A percentile compares a stretch with the other conserved stretches of the same genome.
phyloP scores from a whole-genome alignment of 2,113 vertebrate genomes.

The Chaetops frenatus region DNA sequence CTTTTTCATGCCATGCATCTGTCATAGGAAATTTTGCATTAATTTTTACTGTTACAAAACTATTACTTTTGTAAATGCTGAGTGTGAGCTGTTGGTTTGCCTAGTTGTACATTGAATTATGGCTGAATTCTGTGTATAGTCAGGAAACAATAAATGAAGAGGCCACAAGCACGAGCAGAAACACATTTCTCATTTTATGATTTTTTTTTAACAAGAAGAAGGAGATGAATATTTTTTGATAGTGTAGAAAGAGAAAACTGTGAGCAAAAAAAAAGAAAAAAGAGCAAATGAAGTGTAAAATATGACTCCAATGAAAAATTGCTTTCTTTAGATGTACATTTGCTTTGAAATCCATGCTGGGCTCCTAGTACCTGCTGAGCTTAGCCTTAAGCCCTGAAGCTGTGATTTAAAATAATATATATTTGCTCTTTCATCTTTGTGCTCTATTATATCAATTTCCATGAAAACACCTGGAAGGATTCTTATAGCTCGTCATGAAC shows the following conservation, averaged over 20 bases:
- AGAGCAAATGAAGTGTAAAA: background rate
- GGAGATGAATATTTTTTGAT: background rate
- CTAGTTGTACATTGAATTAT: background rate
- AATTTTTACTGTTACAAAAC: background rate
- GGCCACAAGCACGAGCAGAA: background rate
- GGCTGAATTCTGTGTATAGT: background rate
- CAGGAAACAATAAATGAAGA: background rate
- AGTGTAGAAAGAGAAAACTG: background rate
- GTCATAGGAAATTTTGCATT: background rate
- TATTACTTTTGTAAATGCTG: background rate
- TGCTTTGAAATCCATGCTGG: conserved; percentile 59
- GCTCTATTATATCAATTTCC: conserved; percentile 43
- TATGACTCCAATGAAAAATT: conserved; percentile 10
- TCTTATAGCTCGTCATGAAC: conserved; percentile 16
- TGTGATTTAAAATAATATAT: conserved; percentile 54
- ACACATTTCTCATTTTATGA: background rate
- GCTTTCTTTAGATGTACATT: conserved; percentile 32
- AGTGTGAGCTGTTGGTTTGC: background rate
- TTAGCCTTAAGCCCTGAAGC: conserved; percentile 32
- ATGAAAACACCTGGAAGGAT: conserved; percentile 53
- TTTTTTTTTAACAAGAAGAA: background rate
- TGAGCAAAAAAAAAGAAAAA: background rate
- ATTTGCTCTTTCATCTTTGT: conserved; percentile 58
- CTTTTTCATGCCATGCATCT: background rate
- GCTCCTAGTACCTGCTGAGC: conserved; percentile 22